Evolutionary conservation across 2,113 vertebrate genomes (phyloP), one percentile per base, ranked within the genome.

Genomic region (Trematocara macrostoma): DNA sequence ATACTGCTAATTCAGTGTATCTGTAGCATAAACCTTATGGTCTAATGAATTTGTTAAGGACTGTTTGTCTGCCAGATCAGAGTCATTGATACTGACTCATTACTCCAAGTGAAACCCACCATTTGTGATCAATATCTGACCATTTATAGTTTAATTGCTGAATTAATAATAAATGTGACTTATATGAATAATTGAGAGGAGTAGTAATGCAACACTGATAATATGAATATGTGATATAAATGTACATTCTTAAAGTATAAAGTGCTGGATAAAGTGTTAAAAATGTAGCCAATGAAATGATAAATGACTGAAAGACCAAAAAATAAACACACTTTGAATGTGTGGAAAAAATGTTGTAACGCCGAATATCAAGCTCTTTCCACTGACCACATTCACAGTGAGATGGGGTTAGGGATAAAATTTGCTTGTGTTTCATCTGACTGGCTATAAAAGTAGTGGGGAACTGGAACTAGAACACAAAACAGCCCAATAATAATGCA

Each of bases 191-290:
- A 47, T 47, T 74, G 23, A 49, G 69, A 74, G 14, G 15, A 49
- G 42, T 31, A 49, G 69, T 74, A 29, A 74, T 74, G 69, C 59
- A 64, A n/a, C 59, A 38, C 59, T 38, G 34, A 64, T 64, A n/a
- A 38, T 38, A 38, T 64, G 59, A 12, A 64, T 64, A 38, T 64
- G 59, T 38, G 18, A 64, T 38, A 64, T 38, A 38, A 64, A 64
- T 64, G 18, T 64, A 38, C 34, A 20, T 64, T 64, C 34, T 18
- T 11, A 49, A 49, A 14, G 69, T 74, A 29, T 74, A 74, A 47
- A 71, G 40, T 45, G 67, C 8, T 23, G 23, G 29, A 34, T 34
- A 61, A 34, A 18, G 29, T 34, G 57, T 34, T 61, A 15, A 23
- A 71, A 26, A 71, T 26, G 40, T 29, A 47, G 67, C 40, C 40